Evolutionary conservation across 1,140 invertebrate genomes (phyloP), one percentile per base, ranked within the genome.

Genomic region (Palaemon carinicauda): DNA sequence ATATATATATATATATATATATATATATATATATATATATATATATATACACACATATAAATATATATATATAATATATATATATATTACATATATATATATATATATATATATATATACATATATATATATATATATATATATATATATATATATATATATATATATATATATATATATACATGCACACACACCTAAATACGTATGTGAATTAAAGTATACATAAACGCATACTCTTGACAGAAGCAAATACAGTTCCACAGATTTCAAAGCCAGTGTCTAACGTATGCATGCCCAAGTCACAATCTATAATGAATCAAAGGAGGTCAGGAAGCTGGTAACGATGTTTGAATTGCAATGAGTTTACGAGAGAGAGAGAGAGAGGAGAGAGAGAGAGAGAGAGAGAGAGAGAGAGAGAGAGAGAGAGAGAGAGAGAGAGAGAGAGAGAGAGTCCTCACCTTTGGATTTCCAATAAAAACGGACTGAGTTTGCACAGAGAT

Each of bases 361-460:
- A 41, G 41, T 9, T 41, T 41, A 41, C 41, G 41, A 41, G 7
- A 41, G 1, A 9, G 21, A 10, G 3, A 69, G 21, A 69, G 21
- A 69, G 21, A 69, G 21, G n/a, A 12, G n/a, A 15, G 29, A 69
- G 60, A 69, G 60, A 69, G 60, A 69, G 60, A 69, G 60, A 88
- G 73, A 60, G 27, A 71, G 77, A 82, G 33, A 71, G n/a, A 87
- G 71, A 78, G 54, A 73, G 27, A 83, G 21, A 83, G 65, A 27
- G 71, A 73, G 65, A 83, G 75, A 27, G 29, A 41, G 27, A 50
- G 50, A 83, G 60, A 31, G 77, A 21, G 83, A 27, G 19, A 29
- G 21, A 27, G 80, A 29, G 29, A 17, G 51, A 83, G 79, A 31
- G 51, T 9, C 7, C 12, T 41, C 12, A 41, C 41, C 41, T 0